Evolutionary conservation across 2,113 vertebrate genomes (phyloP).

Genomic region (Beaufortia kweichowensis): DNA sequence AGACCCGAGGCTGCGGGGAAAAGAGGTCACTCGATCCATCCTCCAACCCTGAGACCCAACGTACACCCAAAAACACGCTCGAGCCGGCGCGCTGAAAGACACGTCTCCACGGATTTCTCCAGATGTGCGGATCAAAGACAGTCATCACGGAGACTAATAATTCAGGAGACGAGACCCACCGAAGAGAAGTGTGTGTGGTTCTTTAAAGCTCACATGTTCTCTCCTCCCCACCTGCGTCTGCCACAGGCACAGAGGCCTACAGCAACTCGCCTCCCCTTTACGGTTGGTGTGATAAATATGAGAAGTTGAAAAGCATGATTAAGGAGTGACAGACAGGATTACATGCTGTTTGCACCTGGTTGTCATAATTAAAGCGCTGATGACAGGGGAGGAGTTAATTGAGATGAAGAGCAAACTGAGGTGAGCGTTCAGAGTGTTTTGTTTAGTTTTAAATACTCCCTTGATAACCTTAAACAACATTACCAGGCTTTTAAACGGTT

Average conservation of each 20-base stretch:
- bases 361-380: constrained; percentile 54
- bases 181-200: neutral
- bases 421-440: constrained; percentile 10
- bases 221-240: constrained; percentile 39
- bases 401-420: constrained; percentile 29
- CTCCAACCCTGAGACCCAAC: constrained; percentile 9
- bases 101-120: constrained; percentile 2
- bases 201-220: neutral
- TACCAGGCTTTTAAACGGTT: neutral
- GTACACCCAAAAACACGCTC: constrained; percentile 5
- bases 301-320: constrained; percentile 15
- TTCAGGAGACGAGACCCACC: constrained; percentile 10
- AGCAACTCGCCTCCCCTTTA: constrained; percentile 25
- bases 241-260: constrained; percentile 40
- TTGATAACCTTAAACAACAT: constrained; percentile 9
- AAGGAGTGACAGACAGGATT: constrained; percentile 55
- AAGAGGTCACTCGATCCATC: constrained; percentile 57
- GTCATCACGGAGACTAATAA: neutral
- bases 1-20: constrained; percentile 52
- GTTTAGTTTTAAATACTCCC: constrained; percentile 39
- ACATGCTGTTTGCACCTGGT: constrained; percentile 60
- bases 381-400: constrained; percentile 48
- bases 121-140: constrained; percentile 32
- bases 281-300: constrained; percentile 44
- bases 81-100: neutral